A percentile compares a stretch with the other conserved stretches of the same genome.
Evolutionary conservation across 2,113 vertebrate genomes (phyloP).

Genomic region (Sander vitreus): DNA sequence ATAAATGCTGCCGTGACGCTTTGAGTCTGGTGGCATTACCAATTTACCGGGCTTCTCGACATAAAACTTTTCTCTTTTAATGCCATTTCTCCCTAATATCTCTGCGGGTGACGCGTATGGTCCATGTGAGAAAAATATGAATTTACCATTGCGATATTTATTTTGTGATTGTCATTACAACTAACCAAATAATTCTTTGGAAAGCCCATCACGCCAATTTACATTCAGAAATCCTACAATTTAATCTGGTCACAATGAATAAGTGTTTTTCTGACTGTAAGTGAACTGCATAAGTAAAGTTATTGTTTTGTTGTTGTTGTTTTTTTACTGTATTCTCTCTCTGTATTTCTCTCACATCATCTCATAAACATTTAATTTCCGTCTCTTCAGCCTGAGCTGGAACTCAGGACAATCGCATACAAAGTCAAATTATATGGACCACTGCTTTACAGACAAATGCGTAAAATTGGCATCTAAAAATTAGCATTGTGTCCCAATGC

Average conservation of each 20-base stretch:
- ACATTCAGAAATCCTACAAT: too few relatives aligned
- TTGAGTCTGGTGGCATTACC: too few relatives aligned
- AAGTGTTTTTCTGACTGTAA: background rate
- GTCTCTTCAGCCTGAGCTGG: constrained; percentile 58
- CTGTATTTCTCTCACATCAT: constrained; percentile 40
- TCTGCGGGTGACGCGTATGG: too few relatives aligned
- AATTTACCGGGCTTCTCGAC: too few relatives aligned
- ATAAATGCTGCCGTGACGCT: background rate
- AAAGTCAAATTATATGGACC: constrained; percentile 79
- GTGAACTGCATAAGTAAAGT: background rate
- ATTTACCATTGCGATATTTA: too few relatives aligned
- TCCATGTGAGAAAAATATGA: too few relatives aligned
- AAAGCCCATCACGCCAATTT: too few relatives aligned
- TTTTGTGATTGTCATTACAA: too few relatives aligned
- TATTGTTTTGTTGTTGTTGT: background rate
- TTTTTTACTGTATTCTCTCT: constrained; percentile 15
- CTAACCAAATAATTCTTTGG: too few relatives aligned
- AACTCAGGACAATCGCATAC: constrained; percentile 65
- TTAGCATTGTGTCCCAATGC: constrained; percentile 77
- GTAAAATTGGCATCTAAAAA: constrained; percentile 80
- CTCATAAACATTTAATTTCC: constrained; percentile 74
- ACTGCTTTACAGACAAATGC: constrained; percentile 74
- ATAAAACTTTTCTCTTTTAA: too few relatives aligned
- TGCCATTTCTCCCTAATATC: too few relatives aligned
- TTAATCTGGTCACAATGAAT: background rate